Percentiles rank a stretch among this genome's conserved stretches.
Conservation (phyloP, 2,113 vertebrate species). For the Psephotus haematonotus region DNA sequence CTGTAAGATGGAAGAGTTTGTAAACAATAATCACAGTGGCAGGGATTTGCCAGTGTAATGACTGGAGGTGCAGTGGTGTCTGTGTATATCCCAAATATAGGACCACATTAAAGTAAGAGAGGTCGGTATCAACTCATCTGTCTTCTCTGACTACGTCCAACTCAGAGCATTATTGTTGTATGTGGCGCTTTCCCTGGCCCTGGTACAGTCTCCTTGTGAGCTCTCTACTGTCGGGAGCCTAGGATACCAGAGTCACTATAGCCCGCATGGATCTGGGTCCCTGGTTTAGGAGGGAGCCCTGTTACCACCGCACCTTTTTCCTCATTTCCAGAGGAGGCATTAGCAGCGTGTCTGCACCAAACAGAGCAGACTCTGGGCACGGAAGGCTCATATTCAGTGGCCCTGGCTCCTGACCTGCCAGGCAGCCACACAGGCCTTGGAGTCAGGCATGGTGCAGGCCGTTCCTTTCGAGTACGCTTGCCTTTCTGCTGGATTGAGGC, state of each 20-base stretch:
- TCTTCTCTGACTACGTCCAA: accelerated
- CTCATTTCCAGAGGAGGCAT: accelerated
- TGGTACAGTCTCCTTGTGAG: background rate
- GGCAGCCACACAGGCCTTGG: background rate
- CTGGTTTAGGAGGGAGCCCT: background rate
- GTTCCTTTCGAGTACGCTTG: background rate
- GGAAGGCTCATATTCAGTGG: too few species aligned
- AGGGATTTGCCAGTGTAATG: background rate
- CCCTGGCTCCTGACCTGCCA: background rate
- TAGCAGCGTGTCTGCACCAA: accelerated
- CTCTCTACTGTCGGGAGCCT: background rate
- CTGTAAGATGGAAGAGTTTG: background rate
- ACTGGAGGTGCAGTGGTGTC: accelerated
- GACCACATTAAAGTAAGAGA: background rate
- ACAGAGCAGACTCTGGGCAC: accelerated
- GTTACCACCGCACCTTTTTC: too few species aligned
- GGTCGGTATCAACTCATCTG: too few species aligned
- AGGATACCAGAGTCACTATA: accelerated
- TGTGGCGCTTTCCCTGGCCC: background rate
- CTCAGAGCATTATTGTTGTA: background rate
- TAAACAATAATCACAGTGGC: background rate
- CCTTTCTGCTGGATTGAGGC: background rate
- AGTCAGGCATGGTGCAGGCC: background rate
- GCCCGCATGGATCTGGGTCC: background rate
- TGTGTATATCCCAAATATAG: accelerated